Percentiles rank a stretch among this genome's conserved stretches.
These are phyloP conservation scores for Phlogophora meticulosa DNA, from an alignment of 2,888 invertebrate species.

Conservation along the genomic window DNA sequence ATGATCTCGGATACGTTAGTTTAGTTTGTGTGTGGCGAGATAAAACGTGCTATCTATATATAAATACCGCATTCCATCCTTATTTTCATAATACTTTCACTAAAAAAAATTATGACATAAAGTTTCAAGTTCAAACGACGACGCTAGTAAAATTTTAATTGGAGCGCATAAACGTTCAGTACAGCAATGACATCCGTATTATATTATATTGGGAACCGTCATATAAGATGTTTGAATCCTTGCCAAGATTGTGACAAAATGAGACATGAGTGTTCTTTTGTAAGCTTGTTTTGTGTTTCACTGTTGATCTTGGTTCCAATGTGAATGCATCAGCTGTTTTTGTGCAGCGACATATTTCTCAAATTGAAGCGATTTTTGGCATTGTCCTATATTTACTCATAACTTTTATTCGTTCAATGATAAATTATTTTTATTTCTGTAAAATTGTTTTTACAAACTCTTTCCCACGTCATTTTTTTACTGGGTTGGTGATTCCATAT, in stretches of 20 bases:
- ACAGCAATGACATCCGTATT: constrained; percentile 54
- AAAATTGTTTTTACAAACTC: no score
- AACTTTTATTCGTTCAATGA: not conserved
- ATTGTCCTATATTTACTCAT: constrained; percentile 2
- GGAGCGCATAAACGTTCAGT: constrained; percentile 36
- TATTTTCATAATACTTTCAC: constrained; percentile 8
- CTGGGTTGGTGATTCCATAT: no score
- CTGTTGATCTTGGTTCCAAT: constrained; percentile 53
- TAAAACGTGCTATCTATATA: no score
- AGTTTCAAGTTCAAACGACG: constrained; percentile 20
- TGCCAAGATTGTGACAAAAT: constrained; percentile 61
- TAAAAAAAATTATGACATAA: constrained; percentile 12
- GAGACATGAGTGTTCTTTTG: constrained; percentile 42
- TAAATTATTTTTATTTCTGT: not conserved
- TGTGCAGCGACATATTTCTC: constrained; percentile 16
- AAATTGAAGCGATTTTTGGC: not conserved
- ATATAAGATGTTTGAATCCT: constrained; percentile 54
- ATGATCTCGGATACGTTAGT: no score
- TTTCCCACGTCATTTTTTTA: no score
- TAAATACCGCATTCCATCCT: not conserved
- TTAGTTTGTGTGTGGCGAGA: no score
- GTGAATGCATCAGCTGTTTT: constrained; percentile 49
- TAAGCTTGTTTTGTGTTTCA: constrained; percentile 44
- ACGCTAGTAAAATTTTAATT: constrained; percentile 52
- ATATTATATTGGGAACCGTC: constrained; percentile 64